phyloP scores from a whole-genome alignment of 2,797 vertebrate species.

The Spea hammondii region DNA sequence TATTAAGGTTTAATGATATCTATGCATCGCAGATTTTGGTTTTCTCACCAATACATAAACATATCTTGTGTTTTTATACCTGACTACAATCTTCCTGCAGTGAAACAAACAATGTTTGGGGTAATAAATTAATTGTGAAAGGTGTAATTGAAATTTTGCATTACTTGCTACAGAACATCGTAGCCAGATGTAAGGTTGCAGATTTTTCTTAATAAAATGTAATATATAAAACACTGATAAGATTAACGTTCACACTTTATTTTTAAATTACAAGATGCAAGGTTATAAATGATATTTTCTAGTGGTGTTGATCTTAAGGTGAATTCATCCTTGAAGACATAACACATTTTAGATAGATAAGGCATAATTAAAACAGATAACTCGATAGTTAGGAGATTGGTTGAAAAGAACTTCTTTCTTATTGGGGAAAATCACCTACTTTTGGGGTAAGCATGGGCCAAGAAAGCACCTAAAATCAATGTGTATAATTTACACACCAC shows the following conservation, averaged over 20 bases:
- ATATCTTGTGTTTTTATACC: too few relatives aligned
- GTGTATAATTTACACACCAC: too few relatives aligned
- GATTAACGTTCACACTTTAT: conserved; percentile 6
- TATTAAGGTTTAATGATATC: too few relatives aligned
- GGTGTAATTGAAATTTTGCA: background rate
- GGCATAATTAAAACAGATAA: conserved; percentile 8
- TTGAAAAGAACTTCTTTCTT: too few relatives aligned
- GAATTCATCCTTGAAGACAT: background rate
- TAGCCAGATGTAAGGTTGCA: background rate
- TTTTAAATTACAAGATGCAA: conserved; percentile 4
- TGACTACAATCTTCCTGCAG: too few relatives aligned
- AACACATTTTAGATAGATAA: conserved; percentile 6
- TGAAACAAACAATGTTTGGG: background rate
- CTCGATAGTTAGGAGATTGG: background rate
- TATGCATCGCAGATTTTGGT: too few relatives aligned
- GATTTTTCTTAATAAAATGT: background rate
- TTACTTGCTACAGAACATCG: background rate
- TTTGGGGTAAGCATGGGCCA: too few relatives aligned
- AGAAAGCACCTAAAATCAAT: too few relatives aligned
- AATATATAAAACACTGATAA: conserved; percentile 1
- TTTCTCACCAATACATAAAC: too few relatives aligned
- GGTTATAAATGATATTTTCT: background rate
- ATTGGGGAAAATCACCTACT: too few relatives aligned
- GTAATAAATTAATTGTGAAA: background rate
- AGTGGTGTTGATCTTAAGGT: background rate